Evolutionary conservation across 1,140 invertebrate species (phyloP).

Genomic region (Acromyrmex charruanus): DNA sequence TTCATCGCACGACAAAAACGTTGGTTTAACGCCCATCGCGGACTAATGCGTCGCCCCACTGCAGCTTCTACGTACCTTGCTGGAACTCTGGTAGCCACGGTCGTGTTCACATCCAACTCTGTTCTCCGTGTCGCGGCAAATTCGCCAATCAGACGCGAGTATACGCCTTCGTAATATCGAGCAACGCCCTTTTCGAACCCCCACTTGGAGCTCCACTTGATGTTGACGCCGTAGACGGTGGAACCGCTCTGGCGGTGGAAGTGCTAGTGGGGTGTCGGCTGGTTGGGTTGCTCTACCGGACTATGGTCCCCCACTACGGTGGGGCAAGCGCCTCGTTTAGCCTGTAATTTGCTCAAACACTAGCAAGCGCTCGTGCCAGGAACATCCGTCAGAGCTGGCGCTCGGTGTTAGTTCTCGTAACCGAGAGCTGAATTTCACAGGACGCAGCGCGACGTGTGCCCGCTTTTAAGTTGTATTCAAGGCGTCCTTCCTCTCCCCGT

Average conservation of each 20-base stretch:
- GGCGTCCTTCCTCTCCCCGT: neutral
- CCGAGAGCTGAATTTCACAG: neutral
- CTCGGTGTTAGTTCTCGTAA: constrained; percentile 24
- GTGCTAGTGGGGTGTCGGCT: constrained; percentile 48
- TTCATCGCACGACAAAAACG: constrained; percentile 85
- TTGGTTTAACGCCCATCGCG: constrained; percentile 85
- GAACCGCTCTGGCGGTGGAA: neutral
- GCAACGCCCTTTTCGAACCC: constrained; percentile 55
- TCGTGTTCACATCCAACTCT: neutral
- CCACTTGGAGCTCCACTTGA: no score
- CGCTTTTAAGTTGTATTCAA: neutral
- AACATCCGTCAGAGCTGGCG: constrained; percentile 79
- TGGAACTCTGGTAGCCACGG: constrained; percentile 26
- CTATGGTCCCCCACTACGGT: constrained; percentile 69
- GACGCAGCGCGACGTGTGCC: constrained; percentile 28
- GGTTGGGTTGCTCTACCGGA: neutral
- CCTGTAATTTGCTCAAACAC: constrained; percentile 86
- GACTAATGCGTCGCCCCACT: constrained; percentile 82
- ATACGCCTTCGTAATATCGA: constrained; percentile 43
- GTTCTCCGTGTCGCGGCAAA: neutral
- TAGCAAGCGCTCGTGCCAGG: constrained; percentile 84
- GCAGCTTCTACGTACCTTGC: constrained; percentile 53
- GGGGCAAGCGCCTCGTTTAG: constrained; percentile 81
- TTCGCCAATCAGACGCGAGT: constrained; percentile 60
- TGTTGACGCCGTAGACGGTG: no score